Evolutionary conservation across 2,113 vertebrate genomes (phyloP), one percentile per base, ranked within the genome.

Genomic region (Phainopepla nitens): DNA sequence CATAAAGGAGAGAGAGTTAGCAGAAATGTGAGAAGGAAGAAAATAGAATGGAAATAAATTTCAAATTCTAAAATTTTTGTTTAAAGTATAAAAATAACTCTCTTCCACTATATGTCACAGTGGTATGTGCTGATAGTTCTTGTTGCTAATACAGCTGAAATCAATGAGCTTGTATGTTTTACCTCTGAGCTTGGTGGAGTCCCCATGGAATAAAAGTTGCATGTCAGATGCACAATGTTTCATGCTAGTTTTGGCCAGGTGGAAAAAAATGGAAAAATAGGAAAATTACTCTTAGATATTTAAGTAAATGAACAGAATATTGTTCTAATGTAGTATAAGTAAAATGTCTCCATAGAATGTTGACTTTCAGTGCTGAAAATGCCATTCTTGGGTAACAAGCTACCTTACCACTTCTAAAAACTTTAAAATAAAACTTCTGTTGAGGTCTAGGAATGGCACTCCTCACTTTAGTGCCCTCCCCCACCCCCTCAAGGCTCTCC

Each of bases 401-500:
- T 69, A 58, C 29, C 22, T 72, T 86, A 77, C 5, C 11, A 31
- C 9, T 66, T 73, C 14, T 44, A 66, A 41, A 21, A 89, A 58
- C 19, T 77, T 73, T 35, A 70, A 89, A 44, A 44, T 50, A 77
- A 58, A 69, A 27, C 27, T 70, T 33, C 58, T 62, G 7, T 44
- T 36, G 11, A 35, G 33, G 19, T 44, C 61, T 51, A 45, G 28
- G 28, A 51, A 45, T 51, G 31, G 5, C 12, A 28, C 7, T 24
- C 15, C 36, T 29, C 51, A 36, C 4, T 81, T 36, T 9, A 66
- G 36, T 42, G 42, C 5, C 14, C 2, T 39, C 7, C 6, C 15
- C 4, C 14, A 1, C 1, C 3, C 11, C 11, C 5, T 2, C 2
- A 35, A 50, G 23, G 24, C 17, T 66, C 18, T 58, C 15, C 22